Base-by-base conservation (phyloP, 2,888 invertebrate species). In the Dolomedes plantarius region DNA sequence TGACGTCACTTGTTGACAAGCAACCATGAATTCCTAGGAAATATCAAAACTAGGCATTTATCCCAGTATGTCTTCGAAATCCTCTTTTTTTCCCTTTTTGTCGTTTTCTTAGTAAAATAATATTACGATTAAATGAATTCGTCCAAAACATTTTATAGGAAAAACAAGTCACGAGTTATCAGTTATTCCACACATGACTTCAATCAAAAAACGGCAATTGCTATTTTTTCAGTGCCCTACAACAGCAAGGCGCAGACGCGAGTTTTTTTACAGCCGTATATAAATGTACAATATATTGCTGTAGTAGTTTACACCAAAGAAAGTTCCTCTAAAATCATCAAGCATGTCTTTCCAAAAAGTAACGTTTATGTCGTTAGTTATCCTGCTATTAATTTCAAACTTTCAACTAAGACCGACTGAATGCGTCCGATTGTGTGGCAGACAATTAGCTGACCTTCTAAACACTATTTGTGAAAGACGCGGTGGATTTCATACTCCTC, bases 401-500 rank as follows among this genome's bases (percentile, higher is more conserved):
- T 36, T 36, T 36, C 36, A 36, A 5, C 32, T 23, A 6, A 68
- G 50, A 6, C 41, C 19, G 11, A 80, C 28, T 1, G 65, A 80
- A 75, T 68, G 79, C 1, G 74, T 86, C 11, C 68, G 86, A n/a
- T 28, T 86, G 31, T 86, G 86, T 36, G 86, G 86, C n/a, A 69
- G 86, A 39, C 39, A 71, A 19, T 36, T 86, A 69, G 86, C 86
- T 5, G 80, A 86, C 56, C 75, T 80, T 29, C 76, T 86, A 11
- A 86, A 75, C 9, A 36, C 67, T 31, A 72, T 86, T 16, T 86
- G 86, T 39, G 79, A 80, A 71, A 86, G 41, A 41, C 62, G 76
- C 56, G 86, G 86, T 11, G 86, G 86, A 71, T 86, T 80, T 36
- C 86, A 86, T 29, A 65, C 75, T n/a, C 86, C 86, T 13, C 46